These are phyloP conservation scores for Mellivora capensis DNA, from an alignment of 2,113 vertebrate genomes.

Conservation along the genomic window DNA sequence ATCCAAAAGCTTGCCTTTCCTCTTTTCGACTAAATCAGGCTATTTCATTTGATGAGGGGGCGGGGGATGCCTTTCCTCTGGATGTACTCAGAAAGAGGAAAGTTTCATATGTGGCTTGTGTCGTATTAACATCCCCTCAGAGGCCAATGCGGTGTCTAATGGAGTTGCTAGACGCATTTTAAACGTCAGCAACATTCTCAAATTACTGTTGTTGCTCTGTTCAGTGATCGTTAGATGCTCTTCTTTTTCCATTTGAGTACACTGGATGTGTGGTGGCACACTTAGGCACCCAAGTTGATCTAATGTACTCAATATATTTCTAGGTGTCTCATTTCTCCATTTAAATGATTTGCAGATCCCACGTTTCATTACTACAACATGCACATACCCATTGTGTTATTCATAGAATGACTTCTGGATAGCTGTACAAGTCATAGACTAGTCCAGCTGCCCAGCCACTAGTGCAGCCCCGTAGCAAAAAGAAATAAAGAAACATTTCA, in stretches of 20 bases:
- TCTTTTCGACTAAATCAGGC: not conserved
- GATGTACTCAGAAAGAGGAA: conserved; percentile 1
- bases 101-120: conserved; percentile 46
- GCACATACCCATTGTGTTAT: not conserved
- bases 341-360: not conserved
- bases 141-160: conserved; percentile 61
- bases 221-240: not conserved
- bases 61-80: not conserved
- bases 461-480: not conserved
- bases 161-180: conserved; percentile 50
- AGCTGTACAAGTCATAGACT: not conserved
- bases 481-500: not conserved
- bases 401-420: not conserved
- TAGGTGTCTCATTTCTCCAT: not conserved
- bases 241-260: not conserved
- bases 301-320: not conserved
- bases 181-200: conserved; percentile 57
- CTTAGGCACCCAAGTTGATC: not conserved
- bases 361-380: not conserved
- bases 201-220: conserved; percentile 34
- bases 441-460: not conserved
- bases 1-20: not conserved
- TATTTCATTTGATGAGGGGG: not conserved
- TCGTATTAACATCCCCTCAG: conserved; percentile 41
- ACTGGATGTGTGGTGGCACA: not conserved